These are phyloP conservation scores for Holacanthus passer DNA, from an alignment of 2,113 vertebrate genomes.

Conservation along the genomic window DNA sequence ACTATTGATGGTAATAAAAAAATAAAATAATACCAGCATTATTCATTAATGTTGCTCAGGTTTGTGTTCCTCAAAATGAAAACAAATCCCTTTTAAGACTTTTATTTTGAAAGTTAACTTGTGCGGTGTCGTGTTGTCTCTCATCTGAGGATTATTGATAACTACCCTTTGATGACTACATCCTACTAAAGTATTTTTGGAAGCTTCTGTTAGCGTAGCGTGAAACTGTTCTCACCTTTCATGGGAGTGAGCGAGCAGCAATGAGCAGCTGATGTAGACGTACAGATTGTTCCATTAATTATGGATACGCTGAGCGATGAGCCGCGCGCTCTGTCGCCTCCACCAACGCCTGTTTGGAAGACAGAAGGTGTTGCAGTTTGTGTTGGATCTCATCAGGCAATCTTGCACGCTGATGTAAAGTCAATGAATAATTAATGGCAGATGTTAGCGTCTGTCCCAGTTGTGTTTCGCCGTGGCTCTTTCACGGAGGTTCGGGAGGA, in stretches of 20 bases:
- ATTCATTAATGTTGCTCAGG: not conserved
- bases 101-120: not conserved
- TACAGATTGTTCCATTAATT: conserved; percentile 58
- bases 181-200: not conserved
- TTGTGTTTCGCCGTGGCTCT: conserved; percentile 16
- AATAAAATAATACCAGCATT: no score
- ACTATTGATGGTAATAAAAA: not conserved
- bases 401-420: conserved; percentile 40
- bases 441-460: conserved; percentile 29
- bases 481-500: not conserved
- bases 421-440: conserved; percentile 52
- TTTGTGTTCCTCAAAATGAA: not conserved
- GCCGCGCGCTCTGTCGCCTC: conserved; percentile 5
- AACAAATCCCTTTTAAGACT: not conserved
- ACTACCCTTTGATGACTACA: not conserved
- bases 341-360: conserved; percentile 10
- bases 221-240: not conserved
- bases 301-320: conserved; percentile 49
- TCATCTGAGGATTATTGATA: not conserved
- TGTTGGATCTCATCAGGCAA: conserved; percentile 43
- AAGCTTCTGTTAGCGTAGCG: not conserved
- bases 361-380: conserved; percentile 53
- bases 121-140: not conserved
- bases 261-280: conserved; percentile 24
- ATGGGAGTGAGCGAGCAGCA: conserved; percentile 8